phyloP scores from a whole-genome alignment of 2,888 invertebrate species.

The Mythimna vitellina region DNA sequence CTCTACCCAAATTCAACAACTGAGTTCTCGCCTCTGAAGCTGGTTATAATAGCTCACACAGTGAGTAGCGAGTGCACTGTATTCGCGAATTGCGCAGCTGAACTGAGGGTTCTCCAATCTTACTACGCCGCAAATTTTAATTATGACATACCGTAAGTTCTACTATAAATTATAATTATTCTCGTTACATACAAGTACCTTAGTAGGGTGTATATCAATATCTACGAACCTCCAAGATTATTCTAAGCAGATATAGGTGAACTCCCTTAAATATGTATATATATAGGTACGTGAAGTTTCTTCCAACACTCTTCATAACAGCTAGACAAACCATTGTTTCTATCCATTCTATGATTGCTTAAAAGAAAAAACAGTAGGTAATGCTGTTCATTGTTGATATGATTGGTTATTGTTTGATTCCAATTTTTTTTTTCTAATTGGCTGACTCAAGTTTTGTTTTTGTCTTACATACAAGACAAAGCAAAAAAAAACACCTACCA shows the following conservation, averaged over 20 bases:
- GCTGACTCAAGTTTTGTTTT: neutral
- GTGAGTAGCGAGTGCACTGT: slow-evolving; percentile 75
- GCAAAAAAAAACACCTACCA: neutral
- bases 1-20: slow-evolving; percentile 53
- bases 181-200: no score
- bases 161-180: slow-evolving; percentile 1
- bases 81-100: slow-evolving; percentile 79
- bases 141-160: slow-evolving; percentile 68
- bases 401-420: neutral
- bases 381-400: neutral
- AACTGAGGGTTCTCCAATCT: slow-evolving; percentile 76
- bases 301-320: neutral
- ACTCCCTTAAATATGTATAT: no score
- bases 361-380: neutral
- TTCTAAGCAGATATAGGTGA: no score
- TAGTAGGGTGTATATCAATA: no score
- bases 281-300: neutral
- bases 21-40: slow-evolving; percentile 74
- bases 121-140: slow-evolving; percentile 62
- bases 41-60: slow-evolving; percentile 83
- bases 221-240: no score
- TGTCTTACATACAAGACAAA: neutral
- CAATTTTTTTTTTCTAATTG: neutral
- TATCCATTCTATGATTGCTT: neutral
- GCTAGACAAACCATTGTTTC: neutral